A percentile compares a stretch with the other conserved stretches of the same genome.
Conservation (phyloP, 2,888 invertebrate genomes). For the Cheilosia variabilis region DNA sequence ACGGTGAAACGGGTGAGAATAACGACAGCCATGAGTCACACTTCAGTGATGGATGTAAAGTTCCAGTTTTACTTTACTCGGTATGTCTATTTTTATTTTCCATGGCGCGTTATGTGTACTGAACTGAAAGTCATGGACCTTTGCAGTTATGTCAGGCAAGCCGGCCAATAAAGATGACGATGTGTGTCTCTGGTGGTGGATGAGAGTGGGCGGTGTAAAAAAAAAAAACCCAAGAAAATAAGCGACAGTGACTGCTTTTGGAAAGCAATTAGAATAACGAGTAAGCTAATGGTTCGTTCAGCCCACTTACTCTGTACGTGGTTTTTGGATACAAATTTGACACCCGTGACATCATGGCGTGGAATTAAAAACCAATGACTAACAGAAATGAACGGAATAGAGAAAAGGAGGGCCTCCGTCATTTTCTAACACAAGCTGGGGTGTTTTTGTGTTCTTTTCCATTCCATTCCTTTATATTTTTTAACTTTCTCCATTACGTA, state of each 20-base stretch:
- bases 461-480: not conserved
- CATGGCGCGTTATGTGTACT: conserved; percentile 15
- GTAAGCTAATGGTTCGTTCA: conserved; percentile 13
- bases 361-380: not conserved
- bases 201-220: conserved; percentile 5
- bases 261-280: conserved; percentile 23
- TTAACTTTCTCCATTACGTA: too few species aligned
- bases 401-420: too few species aligned
- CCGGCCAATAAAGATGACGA: conserved; percentile 42
- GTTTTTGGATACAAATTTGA: not conserved
- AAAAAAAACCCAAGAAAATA: not conserved
- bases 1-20: conserved; percentile 41
- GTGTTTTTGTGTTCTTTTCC: not conserved
- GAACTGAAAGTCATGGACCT: conserved; percentile 62
- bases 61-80: not conserved
- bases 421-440: too few species aligned
- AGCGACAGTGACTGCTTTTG: conserved; percentile 23
- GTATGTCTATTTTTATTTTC: conserved; percentile 39
- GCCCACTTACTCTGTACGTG: conserved; percentile 12
- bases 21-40: conserved; percentile 40
- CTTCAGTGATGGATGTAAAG: conserved; percentile 30
- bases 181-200: conserved; percentile 19
- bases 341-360: conserved; percentile 1
- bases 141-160: conserved; percentile 46
- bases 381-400: too few species aligned